phyloP scores from a whole-genome alignment of 2,113 vertebrate genomes.

The Sorex araneus region DNA sequence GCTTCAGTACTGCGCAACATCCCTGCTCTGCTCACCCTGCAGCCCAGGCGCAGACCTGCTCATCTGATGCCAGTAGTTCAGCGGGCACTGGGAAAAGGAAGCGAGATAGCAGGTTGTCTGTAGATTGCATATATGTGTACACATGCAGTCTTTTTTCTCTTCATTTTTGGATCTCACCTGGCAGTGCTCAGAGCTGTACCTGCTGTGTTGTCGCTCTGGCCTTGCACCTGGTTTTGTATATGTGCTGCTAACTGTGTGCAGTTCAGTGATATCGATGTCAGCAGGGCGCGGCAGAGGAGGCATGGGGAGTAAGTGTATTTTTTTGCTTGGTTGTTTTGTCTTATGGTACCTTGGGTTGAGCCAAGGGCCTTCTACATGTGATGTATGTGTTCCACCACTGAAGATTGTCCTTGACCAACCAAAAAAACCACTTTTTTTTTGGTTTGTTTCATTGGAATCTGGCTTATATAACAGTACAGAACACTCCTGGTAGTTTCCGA shows the following conservation, averaged over 20 bases:
- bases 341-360: too few species aligned
- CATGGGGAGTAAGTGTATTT: too few species aligned
- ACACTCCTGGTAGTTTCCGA: neutral
- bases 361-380: too few species aligned
- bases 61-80: neutral
- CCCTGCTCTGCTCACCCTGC: neutral
- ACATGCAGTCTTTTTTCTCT: neutral
- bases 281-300: too few species aligned
- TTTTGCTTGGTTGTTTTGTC: too few species aligned
- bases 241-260: neutral
- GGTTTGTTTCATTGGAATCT: slow-evolving; percentile 3
- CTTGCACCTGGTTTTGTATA: neutral
- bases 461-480: neutral
- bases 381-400: too few species aligned
- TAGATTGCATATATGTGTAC: neutral
- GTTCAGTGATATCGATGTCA: neutral
- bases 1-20: neutral
- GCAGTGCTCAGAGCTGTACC: too few species aligned
- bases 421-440: neutral
- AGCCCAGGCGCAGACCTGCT: neutral
- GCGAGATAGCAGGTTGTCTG: neutral
- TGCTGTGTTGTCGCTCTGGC: too few species aligned
- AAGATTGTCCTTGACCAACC: too few species aligned
- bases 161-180: too few species aligned
- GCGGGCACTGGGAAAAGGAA: neutral